Evolutionary conservation across 2,797 vertebrate genomes (phyloP), one percentile per base, ranked within the genome.

Genomic region (Botia almorhae): DNA sequence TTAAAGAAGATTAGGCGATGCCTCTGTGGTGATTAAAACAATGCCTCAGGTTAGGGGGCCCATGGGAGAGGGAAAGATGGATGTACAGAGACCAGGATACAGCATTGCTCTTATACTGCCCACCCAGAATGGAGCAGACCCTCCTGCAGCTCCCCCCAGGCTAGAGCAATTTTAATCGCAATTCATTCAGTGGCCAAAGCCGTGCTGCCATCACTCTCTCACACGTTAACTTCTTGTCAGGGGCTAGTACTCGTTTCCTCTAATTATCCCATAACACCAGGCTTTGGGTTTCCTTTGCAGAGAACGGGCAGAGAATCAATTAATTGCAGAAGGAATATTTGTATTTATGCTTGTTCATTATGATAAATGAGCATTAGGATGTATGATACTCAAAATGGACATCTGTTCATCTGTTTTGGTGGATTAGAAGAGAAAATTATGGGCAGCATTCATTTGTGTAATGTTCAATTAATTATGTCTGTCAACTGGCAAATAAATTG

Each of bases 11-110:
- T 46, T 21, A 73, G 64, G 51, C 56, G 71, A 81, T 83, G 50
- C 70, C 79, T 77, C 69, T 81, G 67, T 75, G 82, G 84, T 87
- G 84, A 87, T 87, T 87, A 85, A 85, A 87, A 87, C 77, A 67
- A 75, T 11, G 76, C 86, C 86, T 78, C 73, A 43, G 81, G 83
- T 77, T 74, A 85, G 53, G 19, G 55, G 77, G 55, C 79, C 48
- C 58, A 61, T 48, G 51, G 63, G 81, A 83, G 17, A 43, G 50
- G 3, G 23, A 69, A 67, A 86, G 82, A 85, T 76, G 75, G 79
- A 85, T 85, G 76, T 58, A 23, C 48, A 26, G 33, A 72, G 79
- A 72, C 70, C 46, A 23, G 69, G n/a, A 78, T 74, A 60, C 80
- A 77, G 67, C 29, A 71, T 69, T 63, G 29, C 39, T 78, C 75